Percentiles rank a stretch among this genome's conserved stretches.
phyloP scores from a whole-genome alignment of 2,797 vertebrate genomes.

The Helicolenus hilgendorfi region DNA sequence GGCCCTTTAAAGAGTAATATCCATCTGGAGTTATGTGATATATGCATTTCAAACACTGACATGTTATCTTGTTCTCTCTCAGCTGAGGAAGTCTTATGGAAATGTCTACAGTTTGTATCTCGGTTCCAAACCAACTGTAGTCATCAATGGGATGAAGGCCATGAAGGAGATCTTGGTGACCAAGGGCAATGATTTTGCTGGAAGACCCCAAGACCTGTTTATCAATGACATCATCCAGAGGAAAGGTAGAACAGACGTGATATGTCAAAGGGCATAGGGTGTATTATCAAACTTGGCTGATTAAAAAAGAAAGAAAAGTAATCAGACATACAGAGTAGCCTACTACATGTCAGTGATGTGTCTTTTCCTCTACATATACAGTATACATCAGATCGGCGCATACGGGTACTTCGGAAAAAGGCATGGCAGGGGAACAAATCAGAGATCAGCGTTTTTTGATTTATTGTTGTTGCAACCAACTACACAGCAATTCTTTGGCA shows the following conservation, averaged over 20 bases:
- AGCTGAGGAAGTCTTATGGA: slow-evolving; percentile 85
- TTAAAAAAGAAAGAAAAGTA: background rate
- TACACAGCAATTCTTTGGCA: too few relatives aligned
- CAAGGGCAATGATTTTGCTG: slow-evolving; percentile 79
- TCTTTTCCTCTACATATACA: background rate
- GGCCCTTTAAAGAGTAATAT: background rate
- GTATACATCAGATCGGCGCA: too few relatives aligned
- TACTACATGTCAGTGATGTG: background rate
- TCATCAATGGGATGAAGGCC: slow-evolving; percentile 86
- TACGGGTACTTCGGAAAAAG: too few relatives aligned
- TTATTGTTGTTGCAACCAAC: too few relatives aligned
- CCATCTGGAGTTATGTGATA: background rate
- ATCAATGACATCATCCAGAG: slow-evolving; percentile 37
- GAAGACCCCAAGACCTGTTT: slow-evolving; percentile 80
- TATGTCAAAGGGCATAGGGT: background rate
- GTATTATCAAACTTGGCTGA: background rate
- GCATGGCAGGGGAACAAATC: too few relatives aligned
- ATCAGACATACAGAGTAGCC: background rate
- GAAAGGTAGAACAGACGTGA: slow-evolving; percentile 66
- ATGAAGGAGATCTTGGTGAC: slow-evolving; percentile 86
- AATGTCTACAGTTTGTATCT: slow-evolving; percentile 84
- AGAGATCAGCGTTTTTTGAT: too few relatives aligned
- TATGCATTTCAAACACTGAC: background rate
- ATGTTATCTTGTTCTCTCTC: background rate
- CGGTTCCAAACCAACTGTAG: slow-evolving; percentile 69